Percentiles rank a stretch among this genome's conserved stretches.
Conservation (phyloP, 2,888 invertebrate genomes). For the Spicauda simplicius region DNA sequence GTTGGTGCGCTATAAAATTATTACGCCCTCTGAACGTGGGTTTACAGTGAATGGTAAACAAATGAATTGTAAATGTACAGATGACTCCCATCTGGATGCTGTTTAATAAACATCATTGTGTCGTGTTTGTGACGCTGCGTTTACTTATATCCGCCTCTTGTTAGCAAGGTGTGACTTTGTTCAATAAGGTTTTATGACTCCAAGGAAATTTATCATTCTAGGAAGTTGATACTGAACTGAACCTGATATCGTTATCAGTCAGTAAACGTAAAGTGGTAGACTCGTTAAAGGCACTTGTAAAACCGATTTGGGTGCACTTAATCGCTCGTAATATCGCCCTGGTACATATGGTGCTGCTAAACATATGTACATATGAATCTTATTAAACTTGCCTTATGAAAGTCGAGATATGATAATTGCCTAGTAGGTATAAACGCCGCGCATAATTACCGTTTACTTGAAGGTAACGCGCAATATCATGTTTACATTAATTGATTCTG, state of each 20-base stretch:
- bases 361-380: background rate
- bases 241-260: conserved; percentile 24
- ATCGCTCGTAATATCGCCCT: background rate
- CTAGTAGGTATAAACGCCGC: background rate
- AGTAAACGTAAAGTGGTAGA: conserved; percentile 10
- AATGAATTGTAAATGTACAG: conserved; percentile 56
- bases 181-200: conserved; percentile 25
- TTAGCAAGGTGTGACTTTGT: conserved; percentile 15
- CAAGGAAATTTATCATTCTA: conserved; percentile 12
- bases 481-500: background rate
- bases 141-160: conserved; percentile 31
- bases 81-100: conserved; percentile 63
- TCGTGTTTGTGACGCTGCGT: conserved; percentile 47
- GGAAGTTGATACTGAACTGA: too few relatives aligned
- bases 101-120: conserved; percentile 70
- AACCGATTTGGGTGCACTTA: conserved; percentile 1
- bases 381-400: conserved; percentile 17
- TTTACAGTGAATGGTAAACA: conserved; percentile 53
- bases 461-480: background rate
- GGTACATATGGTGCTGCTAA: too few relatives aligned
- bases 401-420: conserved; percentile 7
- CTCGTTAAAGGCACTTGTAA: background rate
- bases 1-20: conserved; percentile 25
- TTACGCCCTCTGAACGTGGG: conserved; percentile 27
- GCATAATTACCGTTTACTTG: background rate